A percentile compares a stretch with the other conserved stretches of the same genome.
These are phyloP conservation scores for Mirounga angustirostris DNA, from an alignment of 2,113 vertebrate species.

Conservation along the genomic window DNA sequence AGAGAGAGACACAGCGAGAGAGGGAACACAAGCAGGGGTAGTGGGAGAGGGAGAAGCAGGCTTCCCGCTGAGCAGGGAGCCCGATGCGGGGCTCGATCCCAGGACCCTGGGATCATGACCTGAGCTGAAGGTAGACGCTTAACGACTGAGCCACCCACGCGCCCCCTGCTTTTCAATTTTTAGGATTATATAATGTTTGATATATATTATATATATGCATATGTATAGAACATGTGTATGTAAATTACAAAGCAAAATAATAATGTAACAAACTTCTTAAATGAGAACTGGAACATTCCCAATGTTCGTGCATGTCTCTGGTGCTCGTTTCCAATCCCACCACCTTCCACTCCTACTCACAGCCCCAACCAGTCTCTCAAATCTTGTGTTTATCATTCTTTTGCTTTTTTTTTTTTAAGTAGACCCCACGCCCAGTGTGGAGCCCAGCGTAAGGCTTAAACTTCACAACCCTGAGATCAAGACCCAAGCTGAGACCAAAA, in stretches of 20 bases:
- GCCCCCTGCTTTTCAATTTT: not conserved
- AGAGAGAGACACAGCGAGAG: too few relatives aligned
- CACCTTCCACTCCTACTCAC: not conserved
- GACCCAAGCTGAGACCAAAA: not conserved
- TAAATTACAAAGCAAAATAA: constrained; percentile 25
- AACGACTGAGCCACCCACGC: too few relatives aligned
- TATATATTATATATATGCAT: not conserved
- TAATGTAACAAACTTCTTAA: not conserved
- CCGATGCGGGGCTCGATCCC: too few relatives aligned
- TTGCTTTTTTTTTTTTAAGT: not conserved
- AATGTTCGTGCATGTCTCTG: not conserved
- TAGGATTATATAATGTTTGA: not conserved
- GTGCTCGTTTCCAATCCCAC: not conserved
- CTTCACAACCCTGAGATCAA: not conserved
- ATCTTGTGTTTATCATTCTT: not conserved
- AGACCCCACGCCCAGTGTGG: too few relatives aligned
- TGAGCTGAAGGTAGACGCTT: too few relatives aligned
- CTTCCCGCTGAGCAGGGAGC: too few relatives aligned
- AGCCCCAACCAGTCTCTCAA: not conserved
- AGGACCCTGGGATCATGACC: too few relatives aligned
- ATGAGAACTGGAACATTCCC: not conserved
- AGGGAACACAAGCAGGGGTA: too few relatives aligned
- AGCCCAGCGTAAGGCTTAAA: too few relatives aligned
- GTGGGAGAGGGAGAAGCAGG: too few relatives aligned
- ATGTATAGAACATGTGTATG: not conserved